These are phyloP conservation scores for Apamea anceps DNA, from an alignment of 2,888 invertebrate genomes.

Conservation along the genomic window DNA sequence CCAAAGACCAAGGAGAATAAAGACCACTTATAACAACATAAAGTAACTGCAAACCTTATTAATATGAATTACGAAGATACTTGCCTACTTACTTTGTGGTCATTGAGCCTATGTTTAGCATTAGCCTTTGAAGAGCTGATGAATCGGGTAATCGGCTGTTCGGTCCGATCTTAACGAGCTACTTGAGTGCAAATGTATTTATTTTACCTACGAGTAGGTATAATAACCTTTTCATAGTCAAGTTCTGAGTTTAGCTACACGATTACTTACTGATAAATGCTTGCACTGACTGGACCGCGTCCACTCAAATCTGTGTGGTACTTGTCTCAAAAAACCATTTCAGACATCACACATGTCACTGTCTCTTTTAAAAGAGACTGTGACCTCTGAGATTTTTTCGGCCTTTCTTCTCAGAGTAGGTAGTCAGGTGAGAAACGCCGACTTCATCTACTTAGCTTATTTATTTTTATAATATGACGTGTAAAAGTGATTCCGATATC, in stretches of 20 bases:
- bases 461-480: background rate
- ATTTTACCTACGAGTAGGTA: background rate
- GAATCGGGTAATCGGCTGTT: background rate
- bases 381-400: too few species aligned
- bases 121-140: background rate
- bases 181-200: background rate
- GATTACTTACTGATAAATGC: too few species aligned
- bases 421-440: background rate
- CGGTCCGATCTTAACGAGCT: background rate
- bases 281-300: background rate
- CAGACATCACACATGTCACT: too few species aligned
- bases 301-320: too few species aligned
- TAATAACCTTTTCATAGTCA: too few species aligned
- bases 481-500: background rate
- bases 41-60: background rate
- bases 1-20: background rate
- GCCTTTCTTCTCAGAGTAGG: too few species aligned
- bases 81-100: background rate
- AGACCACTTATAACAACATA: background rate
- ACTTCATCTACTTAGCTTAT: background rate
- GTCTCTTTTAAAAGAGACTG: too few species aligned
- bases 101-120: background rate
- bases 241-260: too few species aligned
- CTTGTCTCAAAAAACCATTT: too few species aligned
- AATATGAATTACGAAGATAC: background rate